Percentiles rank a stretch among this genome's conserved stretches.
Evolutionary conservation across 2,888 invertebrate species (phyloP).

Genomic region (Apantesis nais): DNA sequence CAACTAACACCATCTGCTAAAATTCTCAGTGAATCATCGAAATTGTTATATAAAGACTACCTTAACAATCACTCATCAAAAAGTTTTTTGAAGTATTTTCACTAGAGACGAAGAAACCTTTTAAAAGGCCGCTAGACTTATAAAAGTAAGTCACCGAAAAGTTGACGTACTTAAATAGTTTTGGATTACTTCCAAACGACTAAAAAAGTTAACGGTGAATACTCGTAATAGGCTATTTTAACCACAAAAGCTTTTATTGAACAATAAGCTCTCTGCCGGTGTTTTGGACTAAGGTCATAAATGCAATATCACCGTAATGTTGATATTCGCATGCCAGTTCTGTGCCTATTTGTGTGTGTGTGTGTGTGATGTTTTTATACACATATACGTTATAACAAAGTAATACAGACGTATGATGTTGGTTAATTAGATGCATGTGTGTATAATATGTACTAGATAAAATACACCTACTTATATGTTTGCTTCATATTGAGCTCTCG

Average conservation of each 20-base stretch:
- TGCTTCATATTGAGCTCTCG: too few species aligned
- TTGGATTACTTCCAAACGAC: conserved; percentile 71
- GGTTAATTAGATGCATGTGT: too few species aligned
- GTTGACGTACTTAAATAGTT: conserved; percentile 69
- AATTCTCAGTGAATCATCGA: not conserved
- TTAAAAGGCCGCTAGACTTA: conserved; percentile 54
- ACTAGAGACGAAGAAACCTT: conserved; percentile 45
- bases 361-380: too few species aligned
- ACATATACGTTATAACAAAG: too few species aligned
- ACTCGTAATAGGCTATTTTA: conserved; percentile 57
- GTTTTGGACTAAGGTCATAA: too few species aligned
- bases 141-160: conserved; percentile 56
- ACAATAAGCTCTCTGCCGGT: conserved; percentile 8
- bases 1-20: not conserved
- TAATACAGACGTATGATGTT: too few species aligned
- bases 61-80: not conserved
- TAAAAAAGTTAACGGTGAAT: conserved; percentile 51
- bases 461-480: too few species aligned
- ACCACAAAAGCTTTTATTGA: conserved; percentile 61
- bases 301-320: too few species aligned
- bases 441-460: too few species aligned
- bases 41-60: not conserved
- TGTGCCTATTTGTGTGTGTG: too few species aligned
- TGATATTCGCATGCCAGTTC: too few species aligned
- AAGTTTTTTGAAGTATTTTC: conserved; percentile 30